These are phyloP conservation scores for Cylindroiulus punctatus DNA, from an alignment of 2,888 invertebrate species.

Conservation along the genomic window DNA sequence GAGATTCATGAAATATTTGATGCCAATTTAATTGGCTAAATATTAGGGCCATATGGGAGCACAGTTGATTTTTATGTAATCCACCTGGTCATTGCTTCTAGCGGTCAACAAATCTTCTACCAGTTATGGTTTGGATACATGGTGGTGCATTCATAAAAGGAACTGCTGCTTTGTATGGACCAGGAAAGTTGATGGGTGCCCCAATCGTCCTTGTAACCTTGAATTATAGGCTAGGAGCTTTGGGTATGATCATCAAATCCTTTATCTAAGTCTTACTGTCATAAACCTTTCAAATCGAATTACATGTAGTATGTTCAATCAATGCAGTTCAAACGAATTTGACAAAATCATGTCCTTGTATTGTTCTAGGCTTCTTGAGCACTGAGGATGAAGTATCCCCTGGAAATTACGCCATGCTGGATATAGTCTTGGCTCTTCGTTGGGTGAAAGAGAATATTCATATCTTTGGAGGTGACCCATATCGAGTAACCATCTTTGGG, in stretches of 20 bases:
- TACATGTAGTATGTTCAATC: too few relatives aligned
- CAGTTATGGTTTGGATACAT: slow-evolving; percentile 64
- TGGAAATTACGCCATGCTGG: slow-evolving; percentile 73
- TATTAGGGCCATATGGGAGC: too few relatives aligned
- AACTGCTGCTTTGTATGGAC: slow-evolving; percentile 63
- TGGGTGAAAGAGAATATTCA: slow-evolving; percentile 70
- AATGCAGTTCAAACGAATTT: neutral
- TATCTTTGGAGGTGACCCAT: slow-evolving; percentile 70
- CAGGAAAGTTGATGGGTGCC: slow-evolving; percentile 62
- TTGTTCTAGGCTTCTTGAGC: slow-evolving; percentile 71
- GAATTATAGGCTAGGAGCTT: slow-evolving; percentile 64
- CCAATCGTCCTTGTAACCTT: slow-evolving; percentile 64
- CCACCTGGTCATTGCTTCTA: neutral
- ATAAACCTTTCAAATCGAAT: too few relatives aligned
- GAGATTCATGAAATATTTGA: too few relatives aligned
- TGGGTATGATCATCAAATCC: slow-evolving; percentile 61
- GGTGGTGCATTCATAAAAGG: slow-evolving; percentile 65
- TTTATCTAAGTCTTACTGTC: neutral
- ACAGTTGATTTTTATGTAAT: neutral
- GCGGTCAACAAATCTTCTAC: slow-evolving; percentile 55
- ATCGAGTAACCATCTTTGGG: slow-evolving; percentile 69
- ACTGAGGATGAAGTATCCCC: slow-evolving; percentile 73
- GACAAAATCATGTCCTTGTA: neutral
- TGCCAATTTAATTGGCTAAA: too few relatives aligned
- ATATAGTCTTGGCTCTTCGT: slow-evolving; percentile 68